A percentile compares a stretch with the other conserved stretches of the same genome.
These are phyloP conservation scores for Odontesthes bonariensis DNA, from an alignment of 2,113 vertebrate genomes.

Conservation along the genomic window DNA sequence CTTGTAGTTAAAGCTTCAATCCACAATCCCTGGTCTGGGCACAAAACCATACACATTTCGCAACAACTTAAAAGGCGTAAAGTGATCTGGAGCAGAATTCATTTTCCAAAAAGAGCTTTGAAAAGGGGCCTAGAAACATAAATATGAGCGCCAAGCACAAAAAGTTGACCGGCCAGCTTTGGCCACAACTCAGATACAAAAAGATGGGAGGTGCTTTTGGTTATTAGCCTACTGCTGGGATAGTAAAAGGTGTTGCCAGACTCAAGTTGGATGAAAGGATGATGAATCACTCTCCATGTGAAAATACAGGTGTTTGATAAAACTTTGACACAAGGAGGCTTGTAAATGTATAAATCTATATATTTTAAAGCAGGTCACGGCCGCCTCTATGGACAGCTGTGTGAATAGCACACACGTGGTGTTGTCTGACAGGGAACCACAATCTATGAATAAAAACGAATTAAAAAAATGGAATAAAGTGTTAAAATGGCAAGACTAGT, in stretches of 20 bases:
- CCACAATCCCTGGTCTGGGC: constrained; percentile 45
- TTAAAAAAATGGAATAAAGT: no score
- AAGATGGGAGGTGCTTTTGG: constrained; percentile 26
- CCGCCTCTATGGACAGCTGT: no score
- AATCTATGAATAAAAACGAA: no score
- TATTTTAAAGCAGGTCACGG: background rate
- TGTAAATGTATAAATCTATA: no score
- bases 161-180: constrained; percentile 50
- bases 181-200: constrained; percentile 50
- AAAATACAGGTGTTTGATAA: constrained; percentile 20
- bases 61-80: constrained; percentile 53
- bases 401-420: no score
- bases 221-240: constrained; percentile 32
- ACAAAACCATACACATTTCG: constrained; percentile 52
- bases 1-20: constrained; percentile 51
- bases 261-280: constrained; percentile 12
- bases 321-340: background rate
- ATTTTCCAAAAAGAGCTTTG: constrained; percentile 55
- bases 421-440: no score
- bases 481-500: no score
- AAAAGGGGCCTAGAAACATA: constrained; percentile 45
- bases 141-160: constrained; percentile 42
- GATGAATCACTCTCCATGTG: constrained; percentile 4
- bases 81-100: constrained; percentile 42
- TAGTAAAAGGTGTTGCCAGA: constrained; percentile 20